Evolutionary conservation across 2,888 invertebrate species (phyloP).

Genomic region (Phragmatobia fuliginosa): DNA sequence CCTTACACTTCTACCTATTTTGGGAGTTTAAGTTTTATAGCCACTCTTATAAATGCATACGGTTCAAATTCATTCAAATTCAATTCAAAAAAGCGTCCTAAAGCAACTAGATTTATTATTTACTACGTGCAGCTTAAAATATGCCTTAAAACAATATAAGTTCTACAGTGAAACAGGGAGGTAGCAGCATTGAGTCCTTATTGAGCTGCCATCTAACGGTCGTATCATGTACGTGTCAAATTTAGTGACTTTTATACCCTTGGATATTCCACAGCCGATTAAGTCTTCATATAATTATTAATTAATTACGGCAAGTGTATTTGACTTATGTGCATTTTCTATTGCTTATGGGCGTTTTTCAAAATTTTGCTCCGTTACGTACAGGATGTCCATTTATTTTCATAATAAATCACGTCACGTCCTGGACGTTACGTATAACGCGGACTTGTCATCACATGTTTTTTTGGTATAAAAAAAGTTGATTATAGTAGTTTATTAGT

Average conservation of each 20-base stretch:
- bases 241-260: not conserved
- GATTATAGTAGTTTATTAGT: no score
- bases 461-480: no score
- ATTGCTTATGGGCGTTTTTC: no score
- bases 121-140: not conserved
- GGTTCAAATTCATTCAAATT: not conserved
- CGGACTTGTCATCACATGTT: no score
- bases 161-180: not conserved
- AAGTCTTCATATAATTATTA: slow-evolving; percentile 1
- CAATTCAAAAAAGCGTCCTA: not conserved
- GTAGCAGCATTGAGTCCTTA: not conserved
- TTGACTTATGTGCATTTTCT: not conserved
- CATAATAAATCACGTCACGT: no score
- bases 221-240: not conserved
- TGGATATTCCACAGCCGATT: slow-evolving; percentile 12
- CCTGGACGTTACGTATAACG: no score
- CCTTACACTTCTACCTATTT: not conserved
- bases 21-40: not conserved
- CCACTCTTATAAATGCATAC: not conserved
- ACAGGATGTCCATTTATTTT: no score
- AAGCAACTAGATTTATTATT: not conserved
- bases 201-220: not conserved
- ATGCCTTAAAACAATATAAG: not conserved
- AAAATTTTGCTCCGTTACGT: no score
- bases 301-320: not conserved